Evolutionary conservation across 2,888 invertebrate species (phyloP).

Genomic region (Ephialtes manifestator): DNA sequence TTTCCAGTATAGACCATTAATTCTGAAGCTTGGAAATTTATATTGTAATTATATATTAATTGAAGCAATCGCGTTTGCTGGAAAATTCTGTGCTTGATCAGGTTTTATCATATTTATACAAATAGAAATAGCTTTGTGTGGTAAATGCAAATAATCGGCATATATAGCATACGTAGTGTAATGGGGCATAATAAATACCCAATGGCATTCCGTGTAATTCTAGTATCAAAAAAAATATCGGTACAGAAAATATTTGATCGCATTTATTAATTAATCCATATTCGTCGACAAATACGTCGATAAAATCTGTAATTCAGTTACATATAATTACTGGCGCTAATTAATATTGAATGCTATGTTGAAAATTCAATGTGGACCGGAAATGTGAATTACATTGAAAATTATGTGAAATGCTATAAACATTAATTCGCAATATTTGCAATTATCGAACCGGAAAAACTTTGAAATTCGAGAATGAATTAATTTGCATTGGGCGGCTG

Average conservation of each 20-base stretch:
- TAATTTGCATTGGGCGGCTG: no score
- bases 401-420: neutral
- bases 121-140: neutral
- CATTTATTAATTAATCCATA: neutral
- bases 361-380: no score
- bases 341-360: neutral
- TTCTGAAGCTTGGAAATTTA: neutral
- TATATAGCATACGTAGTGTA: neutral
- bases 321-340: neutral
- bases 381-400: neutral
- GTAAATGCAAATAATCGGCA: neutral
- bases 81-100: neutral
- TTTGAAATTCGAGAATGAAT: no score
- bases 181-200: neutral
- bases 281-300: neutral
- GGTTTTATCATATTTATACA: neutral
- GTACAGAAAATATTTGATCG: neutral
- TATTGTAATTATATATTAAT: neutral
- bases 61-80: neutral
- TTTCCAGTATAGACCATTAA: no score
- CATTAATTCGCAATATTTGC: neutral
- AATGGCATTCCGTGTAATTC: neutral
- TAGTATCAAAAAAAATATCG: neutral
- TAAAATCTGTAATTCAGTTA: neutral
- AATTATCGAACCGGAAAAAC: neutral